Evolutionary conservation across 1,140 invertebrate species (phyloP).

Genomic region (Meloidogyne floridensis): DNA sequence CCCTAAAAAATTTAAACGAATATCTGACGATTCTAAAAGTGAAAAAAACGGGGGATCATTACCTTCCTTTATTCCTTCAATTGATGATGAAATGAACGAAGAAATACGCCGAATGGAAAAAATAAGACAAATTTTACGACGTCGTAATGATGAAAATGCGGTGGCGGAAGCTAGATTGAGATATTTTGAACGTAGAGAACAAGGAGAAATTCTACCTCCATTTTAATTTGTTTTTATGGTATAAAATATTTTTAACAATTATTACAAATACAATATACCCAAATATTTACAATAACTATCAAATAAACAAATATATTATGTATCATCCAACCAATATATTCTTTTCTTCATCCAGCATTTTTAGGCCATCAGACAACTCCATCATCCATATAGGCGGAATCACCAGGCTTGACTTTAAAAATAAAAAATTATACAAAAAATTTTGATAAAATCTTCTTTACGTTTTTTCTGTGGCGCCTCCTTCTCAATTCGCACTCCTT

Average conservation of each 20-base stretch:
- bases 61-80: not conserved
- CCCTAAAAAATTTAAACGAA: constrained; percentile 3
- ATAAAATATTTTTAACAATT: no score
- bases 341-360: no score
- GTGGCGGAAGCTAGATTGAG: constrained; percentile 28
- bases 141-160: constrained; percentile 27
- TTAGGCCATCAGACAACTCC: not conserved
- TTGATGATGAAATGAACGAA: constrained; percentile 14
- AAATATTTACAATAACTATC: no score
- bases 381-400: constrained; percentile 1
- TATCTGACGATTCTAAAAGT: not conserved
- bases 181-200: constrained; percentile 32
- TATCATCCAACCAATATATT: no score
- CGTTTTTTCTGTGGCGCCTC: not conserved
- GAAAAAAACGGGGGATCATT: not conserved
- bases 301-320: no score
- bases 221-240: not conserved
- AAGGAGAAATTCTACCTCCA: constrained; percentile 25
- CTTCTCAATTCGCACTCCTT: not conserved
- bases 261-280: no score
- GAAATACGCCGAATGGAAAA: constrained; percentile 22
- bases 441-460: not conserved
- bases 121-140: constrained; percentile 26
- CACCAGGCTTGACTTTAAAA: constrained; percentile 5
- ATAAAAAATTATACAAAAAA: not conserved